Evolutionary conservation across 2,888 invertebrate genomes (phyloP).

Genomic region (Tetheella fluctuosa): DNA sequence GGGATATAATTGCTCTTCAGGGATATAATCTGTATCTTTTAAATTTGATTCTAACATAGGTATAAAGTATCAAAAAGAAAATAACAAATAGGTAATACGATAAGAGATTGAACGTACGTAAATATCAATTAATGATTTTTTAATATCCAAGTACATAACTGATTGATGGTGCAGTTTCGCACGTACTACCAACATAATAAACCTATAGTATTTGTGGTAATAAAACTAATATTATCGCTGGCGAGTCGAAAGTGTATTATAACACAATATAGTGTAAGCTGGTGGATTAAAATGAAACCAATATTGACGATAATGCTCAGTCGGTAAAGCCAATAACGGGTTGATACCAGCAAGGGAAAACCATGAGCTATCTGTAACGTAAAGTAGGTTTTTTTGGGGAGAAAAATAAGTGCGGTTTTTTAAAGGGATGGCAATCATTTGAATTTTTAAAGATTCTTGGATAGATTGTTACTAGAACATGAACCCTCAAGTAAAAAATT

Average conservation of each 20-base stretch:
- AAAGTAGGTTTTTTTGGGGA: not conserved
- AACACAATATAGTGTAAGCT: slow-evolving; percentile 36
- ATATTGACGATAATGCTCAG: slow-evolving; percentile 49
- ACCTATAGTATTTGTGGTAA: not conserved
- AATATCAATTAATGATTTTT: too few relatives aligned
- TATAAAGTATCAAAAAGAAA: too few relatives aligned
- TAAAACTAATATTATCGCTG: slow-evolving; percentile 9
- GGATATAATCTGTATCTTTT: too few relatives aligned
- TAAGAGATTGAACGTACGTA: too few relatives aligned
- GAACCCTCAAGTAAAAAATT: too few relatives aligned
- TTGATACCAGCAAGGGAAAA: slow-evolving; percentile 17
- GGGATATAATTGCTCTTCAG: too few relatives aligned
- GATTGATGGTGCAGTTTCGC: not conserved
- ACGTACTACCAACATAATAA: not conserved
- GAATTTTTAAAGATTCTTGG: not conserved
- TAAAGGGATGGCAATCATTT: not conserved
- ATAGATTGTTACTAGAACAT: too few relatives aligned
- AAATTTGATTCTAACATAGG: too few relatives aligned
- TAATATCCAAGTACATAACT: not conserved
- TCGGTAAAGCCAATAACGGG: slow-evolving; percentile 28
- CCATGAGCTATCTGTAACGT: not conserved
- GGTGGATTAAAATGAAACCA: slow-evolving; percentile 50
- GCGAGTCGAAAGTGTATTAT: slow-evolving; percentile 15
- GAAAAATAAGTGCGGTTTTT: not conserved
- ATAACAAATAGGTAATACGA: too few relatives aligned